phyloP scores from a whole-genome alignment of 2,797 vertebrate genomes.

The Malacoctenus gilli region DNA sequence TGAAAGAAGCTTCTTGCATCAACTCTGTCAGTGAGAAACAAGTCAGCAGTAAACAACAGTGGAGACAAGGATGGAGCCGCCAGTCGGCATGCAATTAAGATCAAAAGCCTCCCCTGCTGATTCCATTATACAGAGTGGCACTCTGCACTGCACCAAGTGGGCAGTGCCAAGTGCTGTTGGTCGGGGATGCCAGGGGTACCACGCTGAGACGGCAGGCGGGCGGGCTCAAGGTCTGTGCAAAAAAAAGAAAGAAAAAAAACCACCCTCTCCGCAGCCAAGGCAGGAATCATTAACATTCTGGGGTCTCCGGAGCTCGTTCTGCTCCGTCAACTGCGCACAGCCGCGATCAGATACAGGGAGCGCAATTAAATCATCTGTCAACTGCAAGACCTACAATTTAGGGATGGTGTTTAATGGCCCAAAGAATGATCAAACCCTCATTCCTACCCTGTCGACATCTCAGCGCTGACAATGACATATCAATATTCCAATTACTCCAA shows the following conservation, averaged over 20 bases:
- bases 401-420: constrained; percentile 60
- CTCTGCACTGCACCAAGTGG: constrained; percentile 74
- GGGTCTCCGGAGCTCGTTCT: constrained; percentile 61
- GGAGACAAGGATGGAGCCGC: constrained; percentile 73
- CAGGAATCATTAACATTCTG: constrained; percentile 78
- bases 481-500: constrained; percentile 59
- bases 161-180: constrained; percentile 78
- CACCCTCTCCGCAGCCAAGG: constrained; percentile 69
- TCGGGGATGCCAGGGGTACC: constrained; percentile 70
- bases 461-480: constrained; percentile 56
- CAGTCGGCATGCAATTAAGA: constrained; percentile 81
- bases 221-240: no score
- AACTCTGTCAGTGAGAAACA: constrained; percentile 69
- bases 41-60: constrained; percentile 70
- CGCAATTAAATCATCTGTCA: constrained; percentile 69
- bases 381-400: constrained; percentile 56
- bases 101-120: constrained; percentile 80
- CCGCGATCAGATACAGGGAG: constrained; percentile 64
- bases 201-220: constrained; percentile 69
- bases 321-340: constrained; percentile 59
- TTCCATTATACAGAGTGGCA: constrained; percentile 79
- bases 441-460: constrained; percentile 48
- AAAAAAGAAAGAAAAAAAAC: no score
- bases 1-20: constrained; percentile 81
- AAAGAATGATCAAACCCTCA: constrained; percentile 57